Conservation (phyloP, 2,113 vertebrate species). For the Bolborhynchus lineola region DNA sequence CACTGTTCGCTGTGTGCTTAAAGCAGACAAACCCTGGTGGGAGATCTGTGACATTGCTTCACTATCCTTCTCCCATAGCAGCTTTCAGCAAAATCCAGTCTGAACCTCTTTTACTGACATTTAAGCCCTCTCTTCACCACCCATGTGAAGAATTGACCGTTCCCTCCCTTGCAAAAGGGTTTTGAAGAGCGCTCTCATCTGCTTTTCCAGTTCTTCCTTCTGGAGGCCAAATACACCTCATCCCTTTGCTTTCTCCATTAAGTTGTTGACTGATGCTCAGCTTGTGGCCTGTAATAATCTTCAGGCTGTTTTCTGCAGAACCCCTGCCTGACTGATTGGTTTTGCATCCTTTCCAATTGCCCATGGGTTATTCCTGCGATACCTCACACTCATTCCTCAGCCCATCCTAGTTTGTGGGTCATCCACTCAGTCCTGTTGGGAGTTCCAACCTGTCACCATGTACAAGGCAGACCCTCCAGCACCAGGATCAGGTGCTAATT, state of each 20-base stretch:
- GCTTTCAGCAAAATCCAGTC: background rate
- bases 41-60: background rate
- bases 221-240: background rate
- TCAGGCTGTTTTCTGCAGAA: background rate
- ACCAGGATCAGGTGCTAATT: background rate
- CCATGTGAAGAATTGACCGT: background rate
- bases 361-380: background rate
- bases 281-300: background rate
- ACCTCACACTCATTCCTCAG: accelerated
- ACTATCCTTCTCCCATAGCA: background rate
- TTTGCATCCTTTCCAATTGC: background rate
- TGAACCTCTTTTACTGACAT: background rate
- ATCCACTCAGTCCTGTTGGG: background rate
- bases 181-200: background rate
- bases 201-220: background rate
- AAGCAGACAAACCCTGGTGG: background rate
- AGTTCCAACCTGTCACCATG: background rate
- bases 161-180: background rate
- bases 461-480: background rate
- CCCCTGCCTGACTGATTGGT: background rate
- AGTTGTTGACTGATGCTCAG: background rate
- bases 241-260: background rate
- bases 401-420: background rate
- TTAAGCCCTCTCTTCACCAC: background rate
- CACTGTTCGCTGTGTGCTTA: background rate